Evolutionary conservation across 2,888 invertebrate species (phyloP).

Genomic region (Eupithecia vulgata): DNA sequence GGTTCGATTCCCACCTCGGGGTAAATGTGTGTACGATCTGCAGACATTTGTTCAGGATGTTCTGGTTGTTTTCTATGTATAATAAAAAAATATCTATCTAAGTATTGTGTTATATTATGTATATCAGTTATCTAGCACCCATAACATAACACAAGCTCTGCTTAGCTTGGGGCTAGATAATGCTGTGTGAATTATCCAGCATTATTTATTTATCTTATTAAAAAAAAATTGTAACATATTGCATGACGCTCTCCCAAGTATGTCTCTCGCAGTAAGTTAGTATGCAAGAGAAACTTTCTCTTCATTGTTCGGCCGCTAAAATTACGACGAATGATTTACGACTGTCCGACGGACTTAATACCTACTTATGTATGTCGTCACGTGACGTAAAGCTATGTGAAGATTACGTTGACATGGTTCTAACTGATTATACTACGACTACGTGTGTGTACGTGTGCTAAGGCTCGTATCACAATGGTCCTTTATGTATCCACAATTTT

Average conservation of each 20-base stretch:
- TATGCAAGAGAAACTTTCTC: conserved; percentile 51
- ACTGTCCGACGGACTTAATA: conserved; percentile 36
- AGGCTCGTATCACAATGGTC: background rate
- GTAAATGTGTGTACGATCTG: too few species aligned
- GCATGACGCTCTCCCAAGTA: conserved; percentile 41
- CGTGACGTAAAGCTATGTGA: background rate
- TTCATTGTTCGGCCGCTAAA: conserved; percentile 52
- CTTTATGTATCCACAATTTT: too few species aligned
- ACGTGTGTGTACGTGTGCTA: background rate
- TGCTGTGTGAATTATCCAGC: too few species aligned
- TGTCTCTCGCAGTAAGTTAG: conserved; percentile 26
- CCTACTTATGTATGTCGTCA: conserved; percentile 7
- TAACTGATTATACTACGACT: background rate
- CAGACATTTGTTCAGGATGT: too few species aligned
- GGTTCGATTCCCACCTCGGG: too few species aligned
- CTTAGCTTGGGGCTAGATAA: too few species aligned
- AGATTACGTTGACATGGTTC: background rate
- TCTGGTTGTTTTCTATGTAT: too few species aligned
- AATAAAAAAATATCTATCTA: too few species aligned
- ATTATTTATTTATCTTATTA: too few species aligned
- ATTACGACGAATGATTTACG: conserved; percentile 49
- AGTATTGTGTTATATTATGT: too few species aligned
- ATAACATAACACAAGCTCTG: too few species aligned
- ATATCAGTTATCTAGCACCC: too few species aligned
- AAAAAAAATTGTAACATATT: conserved; percentile 25